Evolutionary conservation across 2,113 vertebrate genomes (phyloP).

Genomic region (Siniperca chuatsi): DNA sequence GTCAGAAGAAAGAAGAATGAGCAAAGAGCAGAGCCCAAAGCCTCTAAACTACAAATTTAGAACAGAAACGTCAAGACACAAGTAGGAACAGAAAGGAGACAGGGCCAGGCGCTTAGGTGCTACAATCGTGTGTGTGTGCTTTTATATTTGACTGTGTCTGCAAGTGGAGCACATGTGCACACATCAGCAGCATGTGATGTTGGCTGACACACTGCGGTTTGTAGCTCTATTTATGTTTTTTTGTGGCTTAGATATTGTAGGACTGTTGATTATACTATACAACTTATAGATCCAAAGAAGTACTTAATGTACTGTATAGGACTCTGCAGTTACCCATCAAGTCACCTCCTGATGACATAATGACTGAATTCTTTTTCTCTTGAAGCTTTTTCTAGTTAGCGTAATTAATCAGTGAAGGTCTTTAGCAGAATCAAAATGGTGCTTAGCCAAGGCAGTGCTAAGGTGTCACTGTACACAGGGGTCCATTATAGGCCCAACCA

Average conservation of each 20-base stretch:
- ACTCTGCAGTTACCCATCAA: background rate
- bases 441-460: constrained; percentile 2
- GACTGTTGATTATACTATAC: background rate
- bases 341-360: background rate
- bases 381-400: background rate
- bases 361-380: background rate
- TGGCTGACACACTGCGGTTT: background rate
- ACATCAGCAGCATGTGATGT: background rate
- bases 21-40: constrained; percentile 22
- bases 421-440: constrained; percentile 29
- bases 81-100: constrained; percentile 22
- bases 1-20: constrained; percentile 65
- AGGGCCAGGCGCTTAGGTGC: background rate
- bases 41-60: constrained; percentile 10
- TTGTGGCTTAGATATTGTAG: background rate
- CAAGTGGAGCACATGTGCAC: background rate
- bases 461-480: constrained; percentile 44
- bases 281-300: background rate
- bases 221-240: background rate
- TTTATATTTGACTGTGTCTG: constrained; percentile 5
- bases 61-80: constrained; percentile 4
- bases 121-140: background rate
- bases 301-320: background rate
- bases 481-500: constrained; percentile 31
- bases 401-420: constrained; percentile 27